These are phyloP conservation scores for Protosalanx chinensis DNA, from an alignment of 2,797 vertebrate species.

Conservation along the genomic window DNA sequence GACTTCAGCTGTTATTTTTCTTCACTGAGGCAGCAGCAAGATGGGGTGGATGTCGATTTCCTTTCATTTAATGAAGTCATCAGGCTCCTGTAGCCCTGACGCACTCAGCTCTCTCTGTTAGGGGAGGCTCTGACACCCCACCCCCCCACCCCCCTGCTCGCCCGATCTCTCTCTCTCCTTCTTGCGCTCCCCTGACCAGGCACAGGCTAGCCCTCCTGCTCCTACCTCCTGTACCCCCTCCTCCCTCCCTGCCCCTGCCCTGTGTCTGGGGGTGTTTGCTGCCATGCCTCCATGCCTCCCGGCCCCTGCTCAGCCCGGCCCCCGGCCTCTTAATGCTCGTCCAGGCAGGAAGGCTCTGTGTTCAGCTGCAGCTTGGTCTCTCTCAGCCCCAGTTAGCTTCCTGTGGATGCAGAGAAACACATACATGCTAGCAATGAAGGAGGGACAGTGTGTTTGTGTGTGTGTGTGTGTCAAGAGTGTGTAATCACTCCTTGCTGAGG, in stretches of 20 bases:
- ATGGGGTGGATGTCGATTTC: conserved; percentile 18
- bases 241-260: conserved; percentile 32
- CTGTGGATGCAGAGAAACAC: background rate
- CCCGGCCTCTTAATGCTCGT: background rate
- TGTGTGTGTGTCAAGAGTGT: conserved; percentile 60
- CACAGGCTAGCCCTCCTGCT: too few relatives aligned
- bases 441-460: conserved; percentile 24
- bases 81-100: conserved; percentile 34
- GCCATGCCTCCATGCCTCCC: too few relatives aligned
- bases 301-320: background rate
- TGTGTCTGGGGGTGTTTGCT: too few relatives aligned
- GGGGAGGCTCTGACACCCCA: conserved; percentile 3
- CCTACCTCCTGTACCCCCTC: too few relatives aligned
- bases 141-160: too few relatives aligned
- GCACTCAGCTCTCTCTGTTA: conserved; percentile 42
- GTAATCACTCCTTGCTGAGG: conserved; percentile 70
- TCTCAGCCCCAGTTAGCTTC: background rate
- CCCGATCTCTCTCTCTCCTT: background rate
- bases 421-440: background rate
- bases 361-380: background rate
- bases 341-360: background rate
- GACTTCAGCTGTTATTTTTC: conserved; percentile 1
- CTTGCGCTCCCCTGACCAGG: too few relatives aligned
- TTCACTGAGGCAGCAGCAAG: background rate
- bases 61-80: conserved; percentile 43